Percentiles rank a stretch among this genome's conserved stretches.
Conservation (phyloP, 2,113 vertebrate genomes). For the Bujurquina vittata region DNA sequence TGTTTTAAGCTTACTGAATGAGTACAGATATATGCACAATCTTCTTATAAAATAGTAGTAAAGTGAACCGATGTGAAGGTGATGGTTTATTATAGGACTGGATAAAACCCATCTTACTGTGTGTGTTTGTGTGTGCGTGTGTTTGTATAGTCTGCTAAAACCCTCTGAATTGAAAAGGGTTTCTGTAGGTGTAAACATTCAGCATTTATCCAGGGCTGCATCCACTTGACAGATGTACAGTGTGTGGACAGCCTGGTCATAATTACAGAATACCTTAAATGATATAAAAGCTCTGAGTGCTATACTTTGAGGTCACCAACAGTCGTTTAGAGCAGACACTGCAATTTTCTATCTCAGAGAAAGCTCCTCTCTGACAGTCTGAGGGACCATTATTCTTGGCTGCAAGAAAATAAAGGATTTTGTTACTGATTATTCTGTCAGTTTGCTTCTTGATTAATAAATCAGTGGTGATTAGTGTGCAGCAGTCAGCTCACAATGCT, state of each 20-base stretch:
- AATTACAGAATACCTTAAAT: conserved; percentile 37
- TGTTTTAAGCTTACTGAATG: background rate
- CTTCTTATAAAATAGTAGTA: background rate
- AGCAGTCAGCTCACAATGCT: background rate
- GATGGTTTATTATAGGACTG: background rate
- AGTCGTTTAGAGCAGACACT: conserved; percentile 4
- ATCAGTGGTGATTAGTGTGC: background rate
- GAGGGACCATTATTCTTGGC: conserved; percentile 22
- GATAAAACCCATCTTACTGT: background rate
- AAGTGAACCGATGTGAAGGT: background rate
- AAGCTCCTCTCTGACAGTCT: conserved; percentile 32
- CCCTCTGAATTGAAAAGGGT: background rate
- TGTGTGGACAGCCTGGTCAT: background rate
- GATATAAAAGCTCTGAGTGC: conserved; percentile 42
- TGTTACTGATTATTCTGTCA: background rate
- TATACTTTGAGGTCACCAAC: conserved; percentile 30
- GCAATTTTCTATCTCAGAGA: conserved; percentile 33
- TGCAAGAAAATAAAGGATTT: background rate
- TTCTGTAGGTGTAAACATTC: background rate
- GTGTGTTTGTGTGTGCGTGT: background rate
- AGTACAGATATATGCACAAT: background rate
- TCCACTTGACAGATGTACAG: background rate
- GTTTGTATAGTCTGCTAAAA: background rate
- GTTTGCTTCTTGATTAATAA: background rate
- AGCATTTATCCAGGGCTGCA: background rate